Percentiles rank a stretch among this genome's conserved stretches.
phyloP scores from a whole-genome alignment of 2,797 vertebrate species.

The Anguilla marmorata region DNA sequence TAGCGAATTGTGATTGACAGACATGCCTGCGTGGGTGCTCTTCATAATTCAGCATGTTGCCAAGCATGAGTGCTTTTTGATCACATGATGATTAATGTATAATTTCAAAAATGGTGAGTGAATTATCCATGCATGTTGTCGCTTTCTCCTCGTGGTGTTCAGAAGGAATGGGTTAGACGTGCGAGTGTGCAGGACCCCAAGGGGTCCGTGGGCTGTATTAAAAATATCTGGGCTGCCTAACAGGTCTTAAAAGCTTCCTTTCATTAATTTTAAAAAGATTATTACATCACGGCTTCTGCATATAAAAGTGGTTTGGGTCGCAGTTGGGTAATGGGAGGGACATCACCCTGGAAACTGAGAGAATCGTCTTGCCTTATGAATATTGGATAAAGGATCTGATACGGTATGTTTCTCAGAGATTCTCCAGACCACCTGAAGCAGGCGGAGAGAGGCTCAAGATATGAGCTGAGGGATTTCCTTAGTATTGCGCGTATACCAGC shows the following conservation, averaged over 20 bases:
- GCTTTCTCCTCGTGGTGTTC: not conserved
- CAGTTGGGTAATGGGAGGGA: slow-evolving; percentile 22
- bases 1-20: not conserved
- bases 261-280: slow-evolving; percentile 29
- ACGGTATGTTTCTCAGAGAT: not conserved
- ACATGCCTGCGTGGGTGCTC: not conserved
- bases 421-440: slow-evolving; percentile 21
- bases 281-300: slow-evolving; percentile 16
- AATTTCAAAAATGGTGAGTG: slow-evolving; percentile 25
- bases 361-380: slow-evolving; percentile 7
- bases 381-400: slow-evolving; percentile 23
- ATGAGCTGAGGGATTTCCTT: not conserved
- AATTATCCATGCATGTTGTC: slow-evolving; percentile 58
- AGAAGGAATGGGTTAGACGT: not conserved
- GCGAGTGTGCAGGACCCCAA: not conserved
- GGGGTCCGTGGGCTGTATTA: not conserved
- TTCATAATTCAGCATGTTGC: slow-evolving; percentile 3
- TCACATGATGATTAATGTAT: slow-evolving; percentile 48
- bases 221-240: slow-evolving; percentile 12
- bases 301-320: slow-evolving; percentile 23
- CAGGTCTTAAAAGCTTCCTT: slow-evolving; percentile 17
- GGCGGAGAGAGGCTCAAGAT: not conserved
- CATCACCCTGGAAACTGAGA: not conserved
- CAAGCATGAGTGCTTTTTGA: slow-evolving; percentile 30
- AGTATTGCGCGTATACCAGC: not conserved